Conservation (phyloP, 2,113 vertebrate genomes). For the Hirundichthys speculiger region DNA sequence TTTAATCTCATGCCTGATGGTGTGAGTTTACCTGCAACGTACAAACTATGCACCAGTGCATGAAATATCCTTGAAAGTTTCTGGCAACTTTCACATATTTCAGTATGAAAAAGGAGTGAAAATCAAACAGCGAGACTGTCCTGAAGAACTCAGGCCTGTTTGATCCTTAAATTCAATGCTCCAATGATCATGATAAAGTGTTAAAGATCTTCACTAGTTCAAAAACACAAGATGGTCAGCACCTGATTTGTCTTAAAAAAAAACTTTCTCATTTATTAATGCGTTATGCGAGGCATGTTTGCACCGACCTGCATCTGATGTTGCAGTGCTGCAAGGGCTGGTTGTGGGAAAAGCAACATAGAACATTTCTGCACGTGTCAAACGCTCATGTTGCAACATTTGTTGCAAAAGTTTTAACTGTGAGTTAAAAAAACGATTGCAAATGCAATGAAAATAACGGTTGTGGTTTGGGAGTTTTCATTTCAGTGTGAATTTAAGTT, state of each 20-base stretch:
- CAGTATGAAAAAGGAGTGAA: too few species aligned
- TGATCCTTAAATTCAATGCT: conserved; percentile 2
- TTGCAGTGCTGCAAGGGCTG: conserved; percentile 24
- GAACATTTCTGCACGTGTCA: conserved; percentile 36
- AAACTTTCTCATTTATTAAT: too few species aligned
- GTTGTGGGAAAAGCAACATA: conserved; percentile 57
- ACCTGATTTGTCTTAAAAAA: conserved; percentile 6
- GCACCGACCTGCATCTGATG: conserved; percentile 19
- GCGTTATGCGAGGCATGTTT: conserved; percentile 21
- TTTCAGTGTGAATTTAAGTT: neutral
- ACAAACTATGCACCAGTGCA: too few species aligned
- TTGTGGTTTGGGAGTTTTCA: conserved; percentile 23
- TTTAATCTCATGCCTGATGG: too few species aligned
- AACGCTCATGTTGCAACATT: conserved; percentile 56
- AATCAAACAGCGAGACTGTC: too few species aligned
- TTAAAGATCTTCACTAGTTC: too few species aligned
- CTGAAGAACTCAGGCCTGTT: conserved; percentile 48
- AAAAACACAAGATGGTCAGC: too few species aligned
- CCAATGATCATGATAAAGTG: too few species aligned
- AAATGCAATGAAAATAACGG: conserved; percentile 13
- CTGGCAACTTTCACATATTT: too few species aligned
- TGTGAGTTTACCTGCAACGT: too few species aligned
- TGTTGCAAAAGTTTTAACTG: neutral
- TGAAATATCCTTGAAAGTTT: too few species aligned
- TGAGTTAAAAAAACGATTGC: conserved; percentile 28